Percentiles rank a stretch among this genome's conserved stretches.
Evolutionary conservation across 2,888 invertebrate species (phyloP).

Genomic region (Tolmerus cingulatus): DNA sequence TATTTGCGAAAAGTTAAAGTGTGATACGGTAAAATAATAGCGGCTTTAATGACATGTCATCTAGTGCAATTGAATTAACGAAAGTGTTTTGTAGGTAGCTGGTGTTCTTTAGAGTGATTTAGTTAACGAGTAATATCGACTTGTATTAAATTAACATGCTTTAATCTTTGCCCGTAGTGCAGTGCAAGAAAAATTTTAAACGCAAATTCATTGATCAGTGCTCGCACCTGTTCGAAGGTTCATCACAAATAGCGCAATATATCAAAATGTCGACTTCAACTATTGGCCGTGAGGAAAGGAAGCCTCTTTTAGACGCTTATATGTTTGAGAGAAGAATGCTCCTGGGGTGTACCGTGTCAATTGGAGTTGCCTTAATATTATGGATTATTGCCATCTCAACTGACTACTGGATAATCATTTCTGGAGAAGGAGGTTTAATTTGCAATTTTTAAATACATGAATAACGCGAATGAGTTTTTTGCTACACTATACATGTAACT

Average conservation of each 20-base stretch:
- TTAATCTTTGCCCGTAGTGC: background rate
- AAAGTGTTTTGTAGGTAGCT: background rate
- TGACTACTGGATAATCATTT: conserved; percentile 75
- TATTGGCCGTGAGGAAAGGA: conserved; percentile 68
- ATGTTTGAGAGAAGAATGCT: conserved; percentile 77
- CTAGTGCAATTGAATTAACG: background rate
- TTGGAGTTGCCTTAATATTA: conserved; percentile 72
- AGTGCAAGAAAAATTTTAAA: background rate
- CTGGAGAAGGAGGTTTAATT: conserved; percentile 57
- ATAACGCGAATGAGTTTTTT: background rate
- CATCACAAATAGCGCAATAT: background rate
- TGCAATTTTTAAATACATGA: background rate
- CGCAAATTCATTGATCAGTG: background rate
- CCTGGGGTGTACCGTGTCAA: conserved; percentile 73
- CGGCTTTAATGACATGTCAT: background rate
- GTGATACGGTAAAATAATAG: background rate
- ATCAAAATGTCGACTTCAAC: conserved; percentile 67
- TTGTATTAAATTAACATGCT: background rate
- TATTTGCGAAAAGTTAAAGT: background rate
- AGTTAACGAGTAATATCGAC: background rate
- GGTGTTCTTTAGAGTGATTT: background rate
- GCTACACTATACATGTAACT: background rate
- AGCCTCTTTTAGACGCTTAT: conserved; percentile 69
- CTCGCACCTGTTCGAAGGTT: background rate
- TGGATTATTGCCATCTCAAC: conserved; percentile 80